Conservation (phyloP, 2,113 vertebrate species). For the Cheilinus undulatus region DNA sequence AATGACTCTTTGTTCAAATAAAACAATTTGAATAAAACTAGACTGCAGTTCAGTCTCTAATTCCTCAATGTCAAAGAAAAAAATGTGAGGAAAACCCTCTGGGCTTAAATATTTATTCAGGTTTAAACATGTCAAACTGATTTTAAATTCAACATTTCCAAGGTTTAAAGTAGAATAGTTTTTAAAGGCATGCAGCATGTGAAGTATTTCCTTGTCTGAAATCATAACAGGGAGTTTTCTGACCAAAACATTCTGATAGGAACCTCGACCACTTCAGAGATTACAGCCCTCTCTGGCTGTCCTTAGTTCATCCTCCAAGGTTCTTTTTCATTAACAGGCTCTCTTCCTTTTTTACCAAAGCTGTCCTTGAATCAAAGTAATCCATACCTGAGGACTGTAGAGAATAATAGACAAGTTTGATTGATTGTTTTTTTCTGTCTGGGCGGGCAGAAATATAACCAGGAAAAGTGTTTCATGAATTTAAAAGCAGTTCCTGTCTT, state of each 20-base stretch:
- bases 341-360: constrained; percentile 33
- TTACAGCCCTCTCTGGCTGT: constrained; percentile 13
- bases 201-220: background rate
- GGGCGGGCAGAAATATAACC: background rate
- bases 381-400: constrained; percentile 26
- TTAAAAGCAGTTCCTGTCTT: background rate
- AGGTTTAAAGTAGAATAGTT: background rate
- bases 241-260: constrained; percentile 15
- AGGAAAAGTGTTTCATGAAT: too few relatives aligned
- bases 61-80: too few relatives aligned
- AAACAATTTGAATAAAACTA: too few relatives aligned
- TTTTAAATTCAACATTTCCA: background rate
- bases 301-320: constrained; percentile 44
- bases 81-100: too few relatives aligned
- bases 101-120: too few relatives aligned
- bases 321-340: constrained; percentile 47
- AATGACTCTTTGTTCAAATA: too few relatives aligned
- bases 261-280: constrained; percentile 1
- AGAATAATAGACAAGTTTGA: constrained; percentile 36
- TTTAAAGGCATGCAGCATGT: background rate
- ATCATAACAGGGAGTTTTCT: too few relatives aligned
- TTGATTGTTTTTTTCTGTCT: constrained; percentile 19
- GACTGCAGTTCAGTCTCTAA: too few relatives aligned
- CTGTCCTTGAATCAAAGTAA: constrained; percentile 41
- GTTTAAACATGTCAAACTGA: too few relatives aligned